These are phyloP conservation scores for Cataglyphis rosenhaueri DNA, from an alignment of 2,888 invertebrate species.

Conservation along the genomic window DNA sequence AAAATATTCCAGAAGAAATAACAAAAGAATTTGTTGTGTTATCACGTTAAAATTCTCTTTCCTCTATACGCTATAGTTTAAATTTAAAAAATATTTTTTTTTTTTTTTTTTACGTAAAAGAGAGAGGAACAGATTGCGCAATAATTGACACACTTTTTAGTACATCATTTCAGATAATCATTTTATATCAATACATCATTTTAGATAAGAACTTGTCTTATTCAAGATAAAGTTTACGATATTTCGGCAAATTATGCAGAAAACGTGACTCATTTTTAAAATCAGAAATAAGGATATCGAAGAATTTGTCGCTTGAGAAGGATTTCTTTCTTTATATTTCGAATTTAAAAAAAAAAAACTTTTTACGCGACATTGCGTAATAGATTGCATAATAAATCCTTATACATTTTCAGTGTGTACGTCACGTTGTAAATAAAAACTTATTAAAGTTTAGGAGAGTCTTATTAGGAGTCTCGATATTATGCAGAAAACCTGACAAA, in stretches of 20 bases:
- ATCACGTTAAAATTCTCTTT: not conserved
- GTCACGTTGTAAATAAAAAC: not conserved
- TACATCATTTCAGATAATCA: too few relatives aligned
- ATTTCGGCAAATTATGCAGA: not conserved
- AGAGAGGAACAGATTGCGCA: not conserved
- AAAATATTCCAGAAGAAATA: not conserved
- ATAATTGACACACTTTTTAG: not conserved
- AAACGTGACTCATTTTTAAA: constrained; percentile 15
- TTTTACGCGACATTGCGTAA: not conserved
- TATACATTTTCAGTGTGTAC: not conserved
- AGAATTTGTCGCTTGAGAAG: constrained; percentile 16
- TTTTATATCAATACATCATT: too few relatives aligned
- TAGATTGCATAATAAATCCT: not conserved
- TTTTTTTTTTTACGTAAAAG: not conserved
- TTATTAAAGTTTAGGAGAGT: not conserved
- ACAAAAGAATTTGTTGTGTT: not conserved
- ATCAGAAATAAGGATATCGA: constrained; percentile 9
- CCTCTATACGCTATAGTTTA: not conserved
- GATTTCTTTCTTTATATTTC: constrained; percentile 6
- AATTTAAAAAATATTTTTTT: not conserved
- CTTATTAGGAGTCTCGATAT: not conserved
- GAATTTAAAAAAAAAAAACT: not conserved
- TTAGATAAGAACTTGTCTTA: constrained; percentile 5
- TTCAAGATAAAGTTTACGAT: constrained; percentile 16
- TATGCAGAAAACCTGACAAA: constrained; percentile 5